Conservation (phyloP, 1,140 invertebrate species). For the Bombus vancouverensis region DNA sequence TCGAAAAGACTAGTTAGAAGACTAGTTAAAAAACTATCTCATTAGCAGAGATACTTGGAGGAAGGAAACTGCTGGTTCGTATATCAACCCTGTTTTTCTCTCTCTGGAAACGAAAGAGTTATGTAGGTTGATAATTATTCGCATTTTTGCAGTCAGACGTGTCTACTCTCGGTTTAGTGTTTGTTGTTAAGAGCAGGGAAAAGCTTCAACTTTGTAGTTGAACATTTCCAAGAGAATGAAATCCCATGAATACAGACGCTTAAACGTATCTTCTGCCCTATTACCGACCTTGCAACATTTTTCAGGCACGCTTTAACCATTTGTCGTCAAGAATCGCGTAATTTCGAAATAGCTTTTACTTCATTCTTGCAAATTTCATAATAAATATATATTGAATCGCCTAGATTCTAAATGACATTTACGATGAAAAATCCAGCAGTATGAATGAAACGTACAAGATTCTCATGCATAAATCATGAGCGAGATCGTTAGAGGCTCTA, state of each 20-base stretch:
- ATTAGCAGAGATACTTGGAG: slow-evolving; percentile 1
- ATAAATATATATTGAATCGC: neutral
- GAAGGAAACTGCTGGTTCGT: slow-evolving; percentile 4
- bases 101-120: neutral
- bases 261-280: neutral
- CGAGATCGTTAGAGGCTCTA: neutral
- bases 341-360: no score
- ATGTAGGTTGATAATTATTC: slow-evolving; percentile 11
- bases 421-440: neutral
- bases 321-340: neutral
- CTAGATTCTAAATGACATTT: neutral
- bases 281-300: neutral
- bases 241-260: neutral
- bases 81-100: neutral
- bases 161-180: neutral
- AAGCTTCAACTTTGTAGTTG: neutral
- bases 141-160: slow-evolving; percentile 1
- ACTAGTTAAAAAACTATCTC: slow-evolving; percentile 2
- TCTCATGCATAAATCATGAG: slow-evolving; percentile 17
- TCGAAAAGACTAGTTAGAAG: slow-evolving; percentile 10
- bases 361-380: neutral
- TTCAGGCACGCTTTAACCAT: neutral
- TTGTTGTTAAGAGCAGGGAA: neutral
- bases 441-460: neutral
- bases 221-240: neutral